A percentile compares a stretch with the other conserved stretches of the same genome.
phyloP scores from a whole-genome alignment of 2,888 invertebrate genomes.

The Zootermopsis nevadensis region DNA sequence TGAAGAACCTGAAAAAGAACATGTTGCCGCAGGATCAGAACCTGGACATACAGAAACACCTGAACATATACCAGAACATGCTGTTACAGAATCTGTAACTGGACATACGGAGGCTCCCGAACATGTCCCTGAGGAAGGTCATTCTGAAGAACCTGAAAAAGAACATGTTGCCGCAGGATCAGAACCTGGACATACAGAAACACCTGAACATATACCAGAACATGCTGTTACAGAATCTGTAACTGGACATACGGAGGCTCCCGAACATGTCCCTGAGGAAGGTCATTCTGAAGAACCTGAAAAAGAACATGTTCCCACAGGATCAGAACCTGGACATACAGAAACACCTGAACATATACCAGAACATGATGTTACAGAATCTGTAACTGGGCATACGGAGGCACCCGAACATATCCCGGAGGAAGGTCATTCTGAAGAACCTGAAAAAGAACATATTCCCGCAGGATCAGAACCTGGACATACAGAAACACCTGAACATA shows the following conservation, averaged over 20 bases:
- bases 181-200: not conserved
- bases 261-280: not conserved
- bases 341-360: no score
- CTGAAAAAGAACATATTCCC: slow-evolving; percentile 11
- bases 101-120: slow-evolving; percentile 35
- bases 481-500: not conserved
- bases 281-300: not conserved
- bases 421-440: not conserved
- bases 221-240: slow-evolving; percentile 16
- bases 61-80: slow-evolving; percentile 15
- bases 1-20: slow-evolving; percentile 49
- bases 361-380: slow-evolving; percentile 48
- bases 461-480: not conserved
- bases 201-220: no score
- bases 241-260: slow-evolving; percentile 6
- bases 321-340: no score
- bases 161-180: not conserved
- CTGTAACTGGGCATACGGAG: not conserved
- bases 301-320: no score
- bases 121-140: no score
- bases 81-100: slow-evolving; percentile 36
- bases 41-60: not conserved
- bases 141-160: slow-evolving; percentile 14
- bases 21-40: not conserved
- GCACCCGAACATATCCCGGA: slow-evolving; percentile 1